Evolutionary conservation across 1,140 invertebrate species (phyloP).

Genomic region (Diploscapter pachys): DNA sequence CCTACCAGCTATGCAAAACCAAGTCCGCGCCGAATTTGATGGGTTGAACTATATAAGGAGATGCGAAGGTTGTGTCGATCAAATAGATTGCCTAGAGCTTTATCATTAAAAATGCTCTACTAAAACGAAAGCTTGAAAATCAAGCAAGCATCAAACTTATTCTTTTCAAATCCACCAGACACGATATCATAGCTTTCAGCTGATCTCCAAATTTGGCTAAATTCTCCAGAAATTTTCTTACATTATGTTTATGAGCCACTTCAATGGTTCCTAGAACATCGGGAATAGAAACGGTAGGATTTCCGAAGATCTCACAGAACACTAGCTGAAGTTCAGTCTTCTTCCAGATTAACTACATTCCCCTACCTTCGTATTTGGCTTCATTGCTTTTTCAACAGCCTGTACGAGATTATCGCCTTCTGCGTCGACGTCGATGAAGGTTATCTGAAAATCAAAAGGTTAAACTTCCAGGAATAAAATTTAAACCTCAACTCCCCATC

Average conservation of each 20-base stretch:
- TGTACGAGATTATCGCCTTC: conserved; percentile 2
- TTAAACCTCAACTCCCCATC: conserved; percentile 12
- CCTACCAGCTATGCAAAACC: conserved; percentile 18
- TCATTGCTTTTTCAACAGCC: conserved; percentile 19
- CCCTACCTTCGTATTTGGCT: conserved; percentile 3
- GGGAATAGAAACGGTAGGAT: conserved; percentile 16
- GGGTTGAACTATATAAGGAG: conserved; percentile 14
- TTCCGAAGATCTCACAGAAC: conserved; percentile 12
- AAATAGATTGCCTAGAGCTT: background rate
- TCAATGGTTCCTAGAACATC: conserved; percentile 15
- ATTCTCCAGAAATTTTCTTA: background rate
- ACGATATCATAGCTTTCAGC: no score
- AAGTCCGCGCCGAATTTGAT: conserved; percentile 7
- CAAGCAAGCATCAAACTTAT: no score
- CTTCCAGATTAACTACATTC: no score
- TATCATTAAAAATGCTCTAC: no score
- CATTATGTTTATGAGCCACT: conserved; percentile 16
- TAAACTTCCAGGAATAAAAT: no score
- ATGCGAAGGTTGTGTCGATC: conserved; percentile 17
- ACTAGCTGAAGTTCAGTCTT: background rate
- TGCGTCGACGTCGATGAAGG: conserved; percentile 12
- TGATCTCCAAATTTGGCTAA: no score
- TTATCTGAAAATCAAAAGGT: background rate
- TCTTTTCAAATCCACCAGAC: no score
- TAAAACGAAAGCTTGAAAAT: no score